Base-by-base conservation (phyloP, 1,140 invertebrate genomes). In the Teleogryllus occipitalis region DNA sequence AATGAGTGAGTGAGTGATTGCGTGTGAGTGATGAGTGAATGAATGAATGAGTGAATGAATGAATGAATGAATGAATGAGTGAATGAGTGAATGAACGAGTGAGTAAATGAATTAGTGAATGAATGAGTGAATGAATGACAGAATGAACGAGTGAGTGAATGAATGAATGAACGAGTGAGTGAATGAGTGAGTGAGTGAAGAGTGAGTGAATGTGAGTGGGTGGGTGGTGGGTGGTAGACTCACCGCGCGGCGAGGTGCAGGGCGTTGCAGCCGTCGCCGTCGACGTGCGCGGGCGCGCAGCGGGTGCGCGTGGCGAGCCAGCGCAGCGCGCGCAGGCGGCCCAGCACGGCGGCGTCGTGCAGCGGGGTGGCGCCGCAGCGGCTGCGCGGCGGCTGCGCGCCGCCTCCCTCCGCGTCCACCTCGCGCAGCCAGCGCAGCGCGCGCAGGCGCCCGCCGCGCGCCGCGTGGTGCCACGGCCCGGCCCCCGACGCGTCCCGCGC, bases 321-420 rank as follows among this genome's bases (percentile, higher is more conserved):
- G 14, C 85, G 80, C 8, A 88, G 76, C n/a, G 84, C 84, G 6
- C 84, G 81, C 8, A 87, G 80, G 73, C 86, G 86, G 1, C 87
- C 87, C 75, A 85, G 83, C 0, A 86, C 87, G 5, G 87, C 85
- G 8, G 87, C 87, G 81, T 88, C 87, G 80, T 88, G 88, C 0
- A 85, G 82, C 10, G 87, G 82, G 8, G 87, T 87, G 0, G 87
- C 84, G 1, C 87, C 87, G 15, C 86, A 84, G 46, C 83, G 83
- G 8, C 84, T 82, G 21, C 65, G 78, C 46, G 82, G 83, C 83
- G 76, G 80, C 87, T 84, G 8, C 82, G 80, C 74, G 81, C 83
- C 54, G 54, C 54, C 2, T 65, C 2, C 54, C 8, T n/a, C n/a
- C n/a, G 27, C 27, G 27, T 14, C 72, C 7, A 82, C 80, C 8